phyloP scores from a whole-genome alignment of 2,113 vertebrate genomes.

The Coracopsis vasa region DNA sequence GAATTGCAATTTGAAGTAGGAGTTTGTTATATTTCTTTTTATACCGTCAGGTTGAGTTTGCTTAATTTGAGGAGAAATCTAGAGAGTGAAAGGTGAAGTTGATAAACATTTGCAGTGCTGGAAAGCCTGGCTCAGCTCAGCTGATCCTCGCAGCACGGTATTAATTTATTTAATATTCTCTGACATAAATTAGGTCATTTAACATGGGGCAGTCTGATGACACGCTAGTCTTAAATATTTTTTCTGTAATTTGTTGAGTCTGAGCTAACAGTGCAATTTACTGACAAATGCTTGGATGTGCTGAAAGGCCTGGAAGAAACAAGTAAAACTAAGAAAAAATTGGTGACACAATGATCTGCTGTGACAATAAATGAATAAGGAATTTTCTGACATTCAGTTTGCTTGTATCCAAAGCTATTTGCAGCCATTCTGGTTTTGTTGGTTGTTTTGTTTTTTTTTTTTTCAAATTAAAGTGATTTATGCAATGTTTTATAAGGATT shows the following conservation, averaged over 20 bases:
- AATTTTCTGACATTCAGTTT: neutral
- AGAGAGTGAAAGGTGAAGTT: neutral
- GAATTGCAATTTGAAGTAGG: neutral
- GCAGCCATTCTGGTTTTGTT: neutral
- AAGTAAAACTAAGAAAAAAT: neutral
- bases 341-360: neutral
- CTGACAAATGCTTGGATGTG: neutral
- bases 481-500: neutral
- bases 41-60: neutral
- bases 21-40: neutral
- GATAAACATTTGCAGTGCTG: neutral
- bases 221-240: neutral
- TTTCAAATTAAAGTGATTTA: constrained; percentile 9
- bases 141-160: neutral
- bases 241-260: neutral
- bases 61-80: neutral
- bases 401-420: neutral
- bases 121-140: neutral
- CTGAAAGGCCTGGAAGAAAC: neutral
- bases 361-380: neutral
- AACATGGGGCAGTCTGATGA: neutral
- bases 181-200: neutral
- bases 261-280: neutral
- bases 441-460: neutral
- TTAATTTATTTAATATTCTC: neutral